Evolutionary conservation across 2,888 invertebrate genomes (phyloP), one percentile per base, ranked within the genome.

Genomic region (Asteroscopus sphinx): DNA sequence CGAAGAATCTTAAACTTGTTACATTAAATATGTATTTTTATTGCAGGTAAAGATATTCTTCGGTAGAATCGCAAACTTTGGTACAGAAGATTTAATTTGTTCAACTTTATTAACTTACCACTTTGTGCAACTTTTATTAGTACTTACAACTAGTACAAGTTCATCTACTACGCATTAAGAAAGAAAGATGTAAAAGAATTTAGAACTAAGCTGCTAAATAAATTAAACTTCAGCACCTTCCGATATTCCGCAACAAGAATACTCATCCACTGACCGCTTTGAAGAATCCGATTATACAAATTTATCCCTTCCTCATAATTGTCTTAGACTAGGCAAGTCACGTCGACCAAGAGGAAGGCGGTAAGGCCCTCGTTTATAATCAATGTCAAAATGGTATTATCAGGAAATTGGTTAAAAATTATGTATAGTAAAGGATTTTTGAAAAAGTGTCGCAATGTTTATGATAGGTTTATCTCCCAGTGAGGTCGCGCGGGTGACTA

Each of bases 311-410:
- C 68, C 64, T 73, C 66, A 69, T 80, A 81, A 83, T 82, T 81
- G 77, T 78, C 70, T 76, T 51, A 68, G 75, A 79, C 74, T 73
- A 79, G 73, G 78, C 80, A 77, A 84, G 83, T 83, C 83, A 84
- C 84, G 80, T 82, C 67, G 53, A 45, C 63, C 59, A 73, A 74
- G 76, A 79, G 75, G 69, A 65, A 60, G 59, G 46, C 66, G 37
- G 45, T 33, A 78, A 71, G 74, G 69, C 55, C 68, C 62, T 77
- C 73, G 67, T 77, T 81, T 73, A 72, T 80, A 78, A 81, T 82
- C 76, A 79, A 78, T 74, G 76, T 69, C 75, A 73, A 74, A 76
- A 74, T 69, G 64, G 70, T 77, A 73, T 78, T 76, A 75, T 70
- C 73, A 73, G 51, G 59, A 72, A 56, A 70, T 77, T 79, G 66